phyloP scores from a whole-genome alignment of 2,888 invertebrate genomes.

The Drosophila meridiana region DNA sequence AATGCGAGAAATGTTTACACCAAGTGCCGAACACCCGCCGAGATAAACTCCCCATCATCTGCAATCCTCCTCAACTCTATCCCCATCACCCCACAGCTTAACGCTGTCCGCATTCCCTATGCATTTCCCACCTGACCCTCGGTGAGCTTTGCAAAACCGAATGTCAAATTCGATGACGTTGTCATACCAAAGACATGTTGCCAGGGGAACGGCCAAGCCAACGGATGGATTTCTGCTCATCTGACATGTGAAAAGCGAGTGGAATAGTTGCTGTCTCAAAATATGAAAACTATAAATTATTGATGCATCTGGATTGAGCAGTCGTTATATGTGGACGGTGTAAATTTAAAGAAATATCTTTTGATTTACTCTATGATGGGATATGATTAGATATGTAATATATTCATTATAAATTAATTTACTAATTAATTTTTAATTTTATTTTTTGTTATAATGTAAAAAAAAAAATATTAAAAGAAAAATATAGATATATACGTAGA shows the following conservation, averaged over 20 bases:
- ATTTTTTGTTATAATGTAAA: no score
- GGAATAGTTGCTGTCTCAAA: not conserved
- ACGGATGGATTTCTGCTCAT: constrained; percentile 13
- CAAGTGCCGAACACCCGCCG: constrained; percentile 15
- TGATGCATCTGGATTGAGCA: not conserved
- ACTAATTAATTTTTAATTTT: no score
- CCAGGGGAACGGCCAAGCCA: not conserved
- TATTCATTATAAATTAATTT: no score
- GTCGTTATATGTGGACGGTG: no score
- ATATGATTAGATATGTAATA: no score
- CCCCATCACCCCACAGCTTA: not conserved
- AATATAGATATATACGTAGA: no score
- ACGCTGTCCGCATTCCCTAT: constrained; percentile 37
- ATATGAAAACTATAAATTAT: constrained; percentile 1
- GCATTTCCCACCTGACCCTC: constrained; percentile 53
- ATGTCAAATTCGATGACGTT: constrained; percentile 56
- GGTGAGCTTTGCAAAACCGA: constrained; percentile 11
- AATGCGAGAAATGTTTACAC: constrained; percentile 50
- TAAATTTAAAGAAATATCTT: no score
- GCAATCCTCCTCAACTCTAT: not conserved
- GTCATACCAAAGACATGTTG: constrained; percentile 24
- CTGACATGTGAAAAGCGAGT: constrained; percentile 5
- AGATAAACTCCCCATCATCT: constrained; percentile 4
- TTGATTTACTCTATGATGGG: no score
- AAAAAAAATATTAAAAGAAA: no score